phyloP scores from a whole-genome alignment of 2,888 invertebrate genomes.

The Tiphia femorata region DNA sequence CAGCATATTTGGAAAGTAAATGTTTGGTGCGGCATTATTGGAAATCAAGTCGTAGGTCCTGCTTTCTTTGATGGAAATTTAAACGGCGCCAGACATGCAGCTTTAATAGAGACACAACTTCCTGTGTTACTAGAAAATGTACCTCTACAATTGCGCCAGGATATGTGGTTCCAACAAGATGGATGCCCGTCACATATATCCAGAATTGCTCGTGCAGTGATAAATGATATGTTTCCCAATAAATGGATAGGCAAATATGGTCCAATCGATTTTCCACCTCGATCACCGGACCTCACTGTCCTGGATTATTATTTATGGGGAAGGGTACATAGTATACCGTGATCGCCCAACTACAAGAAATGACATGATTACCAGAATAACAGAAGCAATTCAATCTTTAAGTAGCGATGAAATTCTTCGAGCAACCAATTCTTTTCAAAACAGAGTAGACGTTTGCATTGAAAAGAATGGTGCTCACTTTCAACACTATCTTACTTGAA shows the following conservation, averaged over 20 bases:
- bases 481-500: no score
- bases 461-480: no score
- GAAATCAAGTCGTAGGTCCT: no score
- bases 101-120: constrained; percentile 1
- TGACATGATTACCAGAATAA: constrained; percentile 1
- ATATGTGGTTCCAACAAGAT: constrained; percentile 37
- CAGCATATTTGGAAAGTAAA: constrained; percentile 8
- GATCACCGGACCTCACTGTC: no score
- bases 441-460: no score
- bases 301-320: constrained; percentile 30
- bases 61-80: constrained; percentile 1
- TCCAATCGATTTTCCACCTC: constrained; percentile 30
- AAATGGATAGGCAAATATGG: constrained; percentile 40
- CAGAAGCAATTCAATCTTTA: constrained; percentile 2
- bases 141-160: constrained; percentile 22
- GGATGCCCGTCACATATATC: constrained; percentile 34
- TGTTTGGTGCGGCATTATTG: no score
- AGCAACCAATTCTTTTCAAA: no score
- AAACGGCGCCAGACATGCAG: neutral
- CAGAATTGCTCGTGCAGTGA: constrained; percentile 27
- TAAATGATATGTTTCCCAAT: constrained; percentile 23
- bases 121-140: constrained; percentile 18
- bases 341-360: constrained; percentile 20
- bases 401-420: no score
- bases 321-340: constrained; percentile 22